phyloP scores from a whole-genome alignment of 2,797 vertebrate species.

The Lepus oiostolus region DNA sequence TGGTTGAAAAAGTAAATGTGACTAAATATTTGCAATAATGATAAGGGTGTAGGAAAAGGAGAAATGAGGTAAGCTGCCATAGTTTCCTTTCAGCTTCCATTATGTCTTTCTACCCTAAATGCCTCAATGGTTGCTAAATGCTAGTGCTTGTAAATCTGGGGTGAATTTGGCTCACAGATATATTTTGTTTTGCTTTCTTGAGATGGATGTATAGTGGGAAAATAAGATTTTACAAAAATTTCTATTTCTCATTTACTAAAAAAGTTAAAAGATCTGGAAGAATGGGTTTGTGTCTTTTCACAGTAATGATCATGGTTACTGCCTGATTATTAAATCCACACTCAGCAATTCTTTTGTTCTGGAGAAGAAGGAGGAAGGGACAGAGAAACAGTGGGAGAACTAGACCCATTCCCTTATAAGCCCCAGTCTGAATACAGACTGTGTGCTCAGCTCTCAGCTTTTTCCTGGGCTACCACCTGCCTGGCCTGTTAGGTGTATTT shows the following conservation, averaged over 20 bases:
- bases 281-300: background rate
- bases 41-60: background rate
- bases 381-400: too few species aligned
- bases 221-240: constrained; percentile 14
- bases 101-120: background rate
- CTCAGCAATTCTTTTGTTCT: too few species aligned
- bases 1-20: background rate
- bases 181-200: background rate
- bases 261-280: background rate
- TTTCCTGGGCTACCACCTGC: too few species aligned
- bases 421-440: too few species aligned
- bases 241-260: background rate
- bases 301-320: too few species aligned
- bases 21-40: background rate
- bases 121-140: background rate
- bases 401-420: too few species aligned
- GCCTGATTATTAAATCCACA: background rate
- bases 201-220: background rate
- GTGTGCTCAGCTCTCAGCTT: too few species aligned
- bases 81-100: background rate
- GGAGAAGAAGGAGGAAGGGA: too few species aligned
- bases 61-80: background rate
- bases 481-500: too few species aligned
- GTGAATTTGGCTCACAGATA: background rate
- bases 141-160: background rate